Evolutionary conservation across 2,888 invertebrate species (phyloP).

Genomic region (Teinopalpus imperialis): DNA sequence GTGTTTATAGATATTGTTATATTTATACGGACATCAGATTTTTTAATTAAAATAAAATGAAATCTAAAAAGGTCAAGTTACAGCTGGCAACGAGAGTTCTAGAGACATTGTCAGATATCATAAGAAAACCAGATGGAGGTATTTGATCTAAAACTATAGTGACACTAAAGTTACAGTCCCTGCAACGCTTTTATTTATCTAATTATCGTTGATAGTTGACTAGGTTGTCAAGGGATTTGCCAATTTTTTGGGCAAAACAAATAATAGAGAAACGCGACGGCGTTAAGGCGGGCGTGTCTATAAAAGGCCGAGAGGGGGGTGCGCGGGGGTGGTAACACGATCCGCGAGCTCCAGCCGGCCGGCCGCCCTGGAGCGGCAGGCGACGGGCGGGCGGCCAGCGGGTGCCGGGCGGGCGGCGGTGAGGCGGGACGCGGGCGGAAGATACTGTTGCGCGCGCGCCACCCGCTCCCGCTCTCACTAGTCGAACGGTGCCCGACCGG

Average conservation of each 20-base stretch:
- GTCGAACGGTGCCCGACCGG: conserved; percentile 82
- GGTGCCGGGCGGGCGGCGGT: conserved; percentile 30
- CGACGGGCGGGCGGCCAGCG: conserved; percentile 33
- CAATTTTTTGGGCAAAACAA: conserved; percentile 78
- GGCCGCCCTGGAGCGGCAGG: conserved; percentile 67
- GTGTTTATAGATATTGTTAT: too few relatives aligned
- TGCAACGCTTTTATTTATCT: background rate
- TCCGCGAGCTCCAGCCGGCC: conserved; percentile 79
- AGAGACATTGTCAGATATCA: too few relatives aligned
- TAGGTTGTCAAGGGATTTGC: conserved; percentile 43
- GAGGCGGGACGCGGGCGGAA: conserved; percentile 37
- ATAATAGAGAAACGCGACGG: conserved; percentile 70
- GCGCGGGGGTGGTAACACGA: conserved; percentile 81
- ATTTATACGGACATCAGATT: too few relatives aligned
- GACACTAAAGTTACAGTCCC: conserved; percentile 30
- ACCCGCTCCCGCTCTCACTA: conserved; percentile 77
- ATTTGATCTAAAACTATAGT: background rate
- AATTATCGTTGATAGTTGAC: background rate
- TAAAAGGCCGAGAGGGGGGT: conserved; percentile 81
- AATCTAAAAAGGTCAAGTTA: too few relatives aligned
- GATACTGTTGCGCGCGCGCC: conserved; percentile 58
- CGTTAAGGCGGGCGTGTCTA: conserved; percentile 77
- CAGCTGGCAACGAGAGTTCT: too few relatives aligned
- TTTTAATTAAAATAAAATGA: too few relatives aligned
- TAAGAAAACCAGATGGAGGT: too few relatives aligned